A percentile compares a stretch with the other conserved stretches of the same genome.
Evolutionary conservation across 2,888 invertebrate species (phyloP).

Genomic region (Buathra laborator): DNA sequence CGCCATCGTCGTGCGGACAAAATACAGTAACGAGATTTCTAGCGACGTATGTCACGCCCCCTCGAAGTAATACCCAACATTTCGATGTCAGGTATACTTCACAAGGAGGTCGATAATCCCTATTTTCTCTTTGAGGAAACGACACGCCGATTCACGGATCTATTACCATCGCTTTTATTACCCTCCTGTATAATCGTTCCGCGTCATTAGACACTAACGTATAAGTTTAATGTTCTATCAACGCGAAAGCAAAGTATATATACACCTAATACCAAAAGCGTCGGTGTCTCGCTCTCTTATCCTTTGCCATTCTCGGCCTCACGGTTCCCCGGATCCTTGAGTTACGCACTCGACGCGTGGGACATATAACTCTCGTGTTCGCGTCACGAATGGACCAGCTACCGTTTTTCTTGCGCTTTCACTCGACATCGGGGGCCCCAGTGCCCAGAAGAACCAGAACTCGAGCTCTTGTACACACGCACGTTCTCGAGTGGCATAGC

Average conservation of each 20-base stretch:
- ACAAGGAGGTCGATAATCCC: conserved; percentile 31
- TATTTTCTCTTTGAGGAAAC: conserved; percentile 48
- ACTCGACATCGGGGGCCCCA: conserved; percentile 40
- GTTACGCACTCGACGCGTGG: conserved; percentile 48
- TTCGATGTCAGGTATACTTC: background rate
- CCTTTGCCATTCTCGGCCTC: conserved; percentile 22
- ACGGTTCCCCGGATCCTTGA: conserved; percentile 53
- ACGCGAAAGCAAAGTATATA: background rate
- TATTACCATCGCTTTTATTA: conserved; percentile 22
- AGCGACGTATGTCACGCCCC: conserved; percentile 55
- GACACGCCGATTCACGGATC: conserved; percentile 39
- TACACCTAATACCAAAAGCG: background rate
- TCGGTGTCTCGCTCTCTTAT: conserved; percentile 2
- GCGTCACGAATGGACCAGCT: conserved; percentile 57
- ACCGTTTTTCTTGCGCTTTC: conserved; percentile 63
- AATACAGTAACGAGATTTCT: conserved; percentile 5
- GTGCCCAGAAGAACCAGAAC: conserved; percentile 52
- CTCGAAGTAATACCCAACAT: conserved; percentile 3
- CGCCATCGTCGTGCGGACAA: background rate
- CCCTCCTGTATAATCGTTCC: conserved; percentile 45
- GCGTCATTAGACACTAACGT: conserved; percentile 44
- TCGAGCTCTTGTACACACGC: conserved; percentile 48
- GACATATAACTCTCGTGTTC: conserved; percentile 23
- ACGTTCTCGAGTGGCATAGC: conserved; percentile 63
- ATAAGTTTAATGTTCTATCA: conserved; percentile 12